Percentiles rank a stretch among this genome's conserved stretches.
phyloP scores from a whole-genome alignment of 2,888 invertebrate genomes.

The Fragum whitleyi region DNA sequence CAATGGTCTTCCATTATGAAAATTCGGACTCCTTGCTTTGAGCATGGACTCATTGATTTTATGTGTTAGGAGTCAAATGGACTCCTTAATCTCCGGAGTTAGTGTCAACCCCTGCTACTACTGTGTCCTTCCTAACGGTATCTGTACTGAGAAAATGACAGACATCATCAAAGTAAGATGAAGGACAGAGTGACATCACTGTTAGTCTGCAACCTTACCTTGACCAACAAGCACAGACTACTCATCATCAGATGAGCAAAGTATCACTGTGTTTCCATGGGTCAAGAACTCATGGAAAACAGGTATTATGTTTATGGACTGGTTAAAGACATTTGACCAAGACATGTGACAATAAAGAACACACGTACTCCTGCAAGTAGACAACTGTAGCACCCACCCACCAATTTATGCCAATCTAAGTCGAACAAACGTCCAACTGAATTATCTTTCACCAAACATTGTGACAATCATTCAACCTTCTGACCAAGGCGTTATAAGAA shows the following conservation, averaged over 20 bases:
- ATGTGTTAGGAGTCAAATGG: too few relatives aligned
- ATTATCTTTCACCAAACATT: background rate
- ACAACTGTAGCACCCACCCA: slow-evolving; percentile 52
- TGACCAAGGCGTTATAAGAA: background rate
- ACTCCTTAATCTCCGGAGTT: too few relatives aligned
- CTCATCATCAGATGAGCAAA: slow-evolving; percentile 50
- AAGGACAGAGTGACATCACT: slow-evolving; percentile 45
- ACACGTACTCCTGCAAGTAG: slow-evolving; percentile 42
- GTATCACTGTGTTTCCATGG: slow-evolving; percentile 44
- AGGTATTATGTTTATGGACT: slow-evolving; percentile 28
- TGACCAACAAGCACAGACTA: slow-evolving; percentile 43
- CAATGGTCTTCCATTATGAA: too few relatives aligned
- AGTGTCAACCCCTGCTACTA: too few relatives aligned
- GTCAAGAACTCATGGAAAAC: slow-evolving; percentile 48
- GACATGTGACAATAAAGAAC: slow-evolving; percentile 29
- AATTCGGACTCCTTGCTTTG: too few relatives aligned
- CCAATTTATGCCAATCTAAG: background rate
- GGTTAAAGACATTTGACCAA: slow-evolving; percentile 38
- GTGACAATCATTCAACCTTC: background rate
- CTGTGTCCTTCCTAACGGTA: slow-evolving; percentile 25
- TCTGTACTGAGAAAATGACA: slow-evolving; percentile 14
- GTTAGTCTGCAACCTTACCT: slow-evolving; percentile 46
- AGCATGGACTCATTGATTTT: too few relatives aligned
- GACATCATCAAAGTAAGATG: slow-evolving; percentile 26
- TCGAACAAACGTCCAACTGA: slow-evolving; percentile 1